Evolutionary conservation across 2,113 vertebrate genomes (phyloP).

Genomic region (Hemiscyllium ocellatum): DNA sequence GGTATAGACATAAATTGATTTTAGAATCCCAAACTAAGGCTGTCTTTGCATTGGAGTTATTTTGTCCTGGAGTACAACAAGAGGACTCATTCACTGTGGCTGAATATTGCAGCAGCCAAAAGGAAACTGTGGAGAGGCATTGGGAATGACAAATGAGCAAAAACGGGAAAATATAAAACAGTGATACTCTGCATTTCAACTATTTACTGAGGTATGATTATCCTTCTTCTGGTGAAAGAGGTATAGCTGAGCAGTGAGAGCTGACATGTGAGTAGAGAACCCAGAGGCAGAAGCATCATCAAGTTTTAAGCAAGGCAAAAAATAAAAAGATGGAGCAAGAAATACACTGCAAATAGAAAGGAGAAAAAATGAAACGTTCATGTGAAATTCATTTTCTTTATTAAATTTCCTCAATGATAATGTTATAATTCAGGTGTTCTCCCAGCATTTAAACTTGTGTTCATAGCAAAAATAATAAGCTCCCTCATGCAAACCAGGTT

Average conservation of each 20-base stretch:
- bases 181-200: background rate
- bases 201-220: background rate
- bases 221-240: background rate
- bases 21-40: too few relatives aligned
- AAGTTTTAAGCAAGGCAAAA: background rate
- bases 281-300: background rate
- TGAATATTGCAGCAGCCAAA: background rate
- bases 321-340: background rate
- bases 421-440: background rate
- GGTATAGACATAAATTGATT: too few relatives aligned
- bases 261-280: background rate
- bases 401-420: background rate
- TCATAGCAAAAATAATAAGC: background rate
- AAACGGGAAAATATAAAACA: background rate
- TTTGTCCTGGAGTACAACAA: background rate
- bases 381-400: background rate
- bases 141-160: background rate
- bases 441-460: too few relatives aligned
- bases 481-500: background rate
- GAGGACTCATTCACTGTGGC: background rate
- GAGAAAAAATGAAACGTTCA: background rate
- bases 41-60: too few relatives aligned
- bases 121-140: background rate
- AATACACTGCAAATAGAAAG: background rate
- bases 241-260: background rate